Percentiles rank a stretch among this genome's conserved stretches.
Conservation (phyloP, 2,797 vertebrate genomes). For the Aeoliscus strigatus region DNA sequence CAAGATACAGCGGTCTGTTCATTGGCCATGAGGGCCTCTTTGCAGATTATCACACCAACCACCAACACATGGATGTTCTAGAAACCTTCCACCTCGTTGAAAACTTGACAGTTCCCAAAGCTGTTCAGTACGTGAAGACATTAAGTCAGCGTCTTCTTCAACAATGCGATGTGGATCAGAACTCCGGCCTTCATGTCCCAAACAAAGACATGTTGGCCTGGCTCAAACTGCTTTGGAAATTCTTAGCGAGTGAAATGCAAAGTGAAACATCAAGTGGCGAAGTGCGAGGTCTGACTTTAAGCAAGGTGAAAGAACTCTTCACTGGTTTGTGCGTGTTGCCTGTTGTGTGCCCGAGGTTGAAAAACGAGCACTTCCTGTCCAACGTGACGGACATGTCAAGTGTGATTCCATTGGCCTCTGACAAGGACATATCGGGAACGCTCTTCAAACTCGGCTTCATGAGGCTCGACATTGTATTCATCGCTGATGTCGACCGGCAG, state of each 20-base stretch:
- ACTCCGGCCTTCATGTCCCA: constrained; percentile 42
- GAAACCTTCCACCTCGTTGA: constrained; percentile 34
- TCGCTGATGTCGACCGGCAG: rapidly evolving
- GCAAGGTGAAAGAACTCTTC: constrained; percentile 55
- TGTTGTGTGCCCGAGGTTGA: constrained; percentile 54
- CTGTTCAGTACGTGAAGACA: constrained; percentile 43
- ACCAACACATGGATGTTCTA: rapidly evolving
- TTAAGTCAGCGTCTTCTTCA: constrained; percentile 38
- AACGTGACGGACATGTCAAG: constrained; percentile 49
- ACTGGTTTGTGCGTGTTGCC: constrained; percentile 59
- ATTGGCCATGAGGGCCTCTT: constrained; percentile 39
- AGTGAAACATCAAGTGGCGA: rapidly evolving
- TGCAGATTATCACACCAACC: constrained; percentile 43
- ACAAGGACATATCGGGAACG: constrained; percentile 17
- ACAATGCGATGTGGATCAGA: constrained; percentile 37
- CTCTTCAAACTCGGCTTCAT: constrained; percentile 70
- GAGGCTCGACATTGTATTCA: constrained; percentile 35
- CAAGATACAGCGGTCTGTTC: constrained; percentile 51
- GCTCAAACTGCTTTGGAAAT: constrained; percentile 61
- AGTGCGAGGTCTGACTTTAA: constrained; percentile 21
- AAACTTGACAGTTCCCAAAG: constrained; percentile 45
- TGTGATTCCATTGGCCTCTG: constrained; percentile 26
- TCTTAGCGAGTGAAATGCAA: constrained; percentile 44
- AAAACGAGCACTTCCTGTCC: constrained; percentile 48
- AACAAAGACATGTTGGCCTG: constrained; percentile 22